These are phyloP conservation scores for Regulus satrapa DNA, from an alignment of 2,113 vertebrate genomes.

Conservation along the genomic window DNA sequence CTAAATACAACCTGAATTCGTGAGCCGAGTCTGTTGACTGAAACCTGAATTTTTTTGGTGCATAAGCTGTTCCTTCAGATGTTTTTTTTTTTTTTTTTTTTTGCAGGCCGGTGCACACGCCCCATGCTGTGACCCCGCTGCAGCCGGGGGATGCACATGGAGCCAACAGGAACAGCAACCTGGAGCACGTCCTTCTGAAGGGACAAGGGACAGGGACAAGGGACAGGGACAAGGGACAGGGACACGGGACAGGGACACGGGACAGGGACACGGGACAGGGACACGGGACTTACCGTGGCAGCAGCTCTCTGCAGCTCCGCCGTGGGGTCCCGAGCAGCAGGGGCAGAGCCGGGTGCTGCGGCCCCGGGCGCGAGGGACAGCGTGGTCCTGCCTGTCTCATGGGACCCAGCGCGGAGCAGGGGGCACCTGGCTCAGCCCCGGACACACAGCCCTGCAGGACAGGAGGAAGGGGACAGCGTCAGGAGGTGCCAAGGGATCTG, in stretches of 20 bases:
- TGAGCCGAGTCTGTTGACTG: constrained; percentile 49
- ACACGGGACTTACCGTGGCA: constrained; percentile 47
- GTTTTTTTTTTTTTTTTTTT: no score
- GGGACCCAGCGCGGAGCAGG: neutral
- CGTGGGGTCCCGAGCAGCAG: fast-evolving
- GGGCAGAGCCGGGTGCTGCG: neutral
- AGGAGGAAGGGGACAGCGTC: neutral
- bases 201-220: no score
- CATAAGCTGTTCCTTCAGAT: neutral
- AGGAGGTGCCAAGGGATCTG: neutral
- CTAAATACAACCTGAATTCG: constrained; percentile 59
- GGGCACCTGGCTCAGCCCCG: neutral
- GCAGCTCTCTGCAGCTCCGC: neutral
- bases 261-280: no score
- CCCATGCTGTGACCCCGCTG: fast-evolving
- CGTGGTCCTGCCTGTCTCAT: neutral
- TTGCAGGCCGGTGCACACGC: fast-evolving
- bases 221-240: no score
- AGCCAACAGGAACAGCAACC: fast-evolving
- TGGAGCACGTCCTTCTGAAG: fast-evolving
- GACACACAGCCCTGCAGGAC: neutral
- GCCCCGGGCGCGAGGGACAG: neutral
- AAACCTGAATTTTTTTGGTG: neutral
- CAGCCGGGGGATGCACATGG: fast-evolving
- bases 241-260: no score